Base-by-base conservation (phyloP, 1,140 invertebrate genomes). In the Thrips palmi region DNA sequence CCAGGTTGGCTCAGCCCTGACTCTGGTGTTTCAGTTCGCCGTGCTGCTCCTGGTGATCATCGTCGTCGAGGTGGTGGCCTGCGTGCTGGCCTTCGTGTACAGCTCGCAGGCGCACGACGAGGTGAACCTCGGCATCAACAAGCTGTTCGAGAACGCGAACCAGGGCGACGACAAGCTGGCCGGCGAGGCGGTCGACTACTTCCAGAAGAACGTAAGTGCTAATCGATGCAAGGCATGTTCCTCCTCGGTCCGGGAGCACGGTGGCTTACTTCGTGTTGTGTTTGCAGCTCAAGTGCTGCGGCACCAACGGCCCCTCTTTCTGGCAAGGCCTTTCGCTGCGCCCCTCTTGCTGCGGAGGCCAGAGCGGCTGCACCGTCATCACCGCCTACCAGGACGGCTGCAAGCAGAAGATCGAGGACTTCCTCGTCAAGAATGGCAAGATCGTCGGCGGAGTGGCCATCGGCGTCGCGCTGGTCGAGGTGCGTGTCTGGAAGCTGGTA, bases 381-480 rank as follows among this genome's bases (percentile, higher is more conserved):
- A n/a, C n/a, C n/a, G n/a, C n/a, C n/a, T 57, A 59, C 42, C 11
- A 36, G 4, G 39, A 18, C 0, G 69, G 70, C 35, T 74, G 70
- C 51, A 47, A 46, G 3, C 0, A 24, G 0, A 43, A 40, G 6
- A 37, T 74, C 1, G 49, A 49, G 10, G 47, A 60, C 0, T 42
- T 64, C 12, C 53, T 74, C 45, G 52, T 62, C 44, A 52, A 52
- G 14, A 55, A 59, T 48, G 65, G 64, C 37, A 63, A 67, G 41
- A 50, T 67, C 21, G 59, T 77, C 30, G 75, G 69, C 46, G 65
- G 64, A 11, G 51, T 76, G 22, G 70, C 70, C 11, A 64, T 80
- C 37, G 71, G 67, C 36, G 61, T 80, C 42, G 74, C 72, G 32
- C 72, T 57, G 45, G 58, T 73, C 46, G 74, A 79, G 63, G 74